phyloP scores from a whole-genome alignment of 2,888 invertebrate species.

The Coelogynopora nodosa region DNA sequence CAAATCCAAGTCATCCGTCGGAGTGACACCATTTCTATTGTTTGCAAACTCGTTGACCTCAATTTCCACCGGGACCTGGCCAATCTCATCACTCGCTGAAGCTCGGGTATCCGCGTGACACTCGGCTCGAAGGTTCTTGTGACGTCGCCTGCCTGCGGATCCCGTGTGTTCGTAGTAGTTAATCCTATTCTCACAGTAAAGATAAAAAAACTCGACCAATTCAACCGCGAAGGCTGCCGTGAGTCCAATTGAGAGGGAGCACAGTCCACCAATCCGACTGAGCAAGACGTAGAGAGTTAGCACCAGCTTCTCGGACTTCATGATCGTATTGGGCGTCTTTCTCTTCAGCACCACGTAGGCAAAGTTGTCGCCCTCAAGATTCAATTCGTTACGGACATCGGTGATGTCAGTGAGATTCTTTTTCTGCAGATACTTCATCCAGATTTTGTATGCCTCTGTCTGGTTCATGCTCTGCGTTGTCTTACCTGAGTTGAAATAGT shows the following conservation, averaged over 20 bases:
- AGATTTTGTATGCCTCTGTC: not conserved
- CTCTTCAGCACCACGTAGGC: slow-evolving; percentile 35
- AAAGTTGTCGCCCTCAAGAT: slow-evolving; percentile 36
- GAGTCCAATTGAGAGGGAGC: slow-evolving; percentile 25
- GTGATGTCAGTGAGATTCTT: slow-evolving; percentile 2
- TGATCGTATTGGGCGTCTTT: slow-evolving; percentile 10
- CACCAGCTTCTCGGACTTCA: slow-evolving; percentile 6
- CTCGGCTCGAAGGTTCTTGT: too few species aligned
- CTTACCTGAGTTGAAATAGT: not conserved
- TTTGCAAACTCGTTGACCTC: not conserved
- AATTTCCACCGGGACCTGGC: not conserved
- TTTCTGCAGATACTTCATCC: slow-evolving; percentile 26
- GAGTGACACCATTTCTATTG: not conserved
- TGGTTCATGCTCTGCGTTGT: not conserved
- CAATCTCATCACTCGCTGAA: not conserved
- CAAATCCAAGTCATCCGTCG: not conserved
- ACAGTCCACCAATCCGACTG: slow-evolving; percentile 37
- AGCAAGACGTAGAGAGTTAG: slow-evolving; percentile 17
- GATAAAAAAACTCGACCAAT: slow-evolving; percentile 31
- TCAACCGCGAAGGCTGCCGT: slow-evolving; percentile 32
- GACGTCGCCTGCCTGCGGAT: not conserved
- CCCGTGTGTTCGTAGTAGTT: not conserved
- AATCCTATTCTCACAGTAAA: not conserved
- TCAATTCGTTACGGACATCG: not conserved
- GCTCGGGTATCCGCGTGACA: too few species aligned